phyloP scores from a whole-genome alignment of 2,888 invertebrate species.

The Disparrhopalites patrizii region DNA sequence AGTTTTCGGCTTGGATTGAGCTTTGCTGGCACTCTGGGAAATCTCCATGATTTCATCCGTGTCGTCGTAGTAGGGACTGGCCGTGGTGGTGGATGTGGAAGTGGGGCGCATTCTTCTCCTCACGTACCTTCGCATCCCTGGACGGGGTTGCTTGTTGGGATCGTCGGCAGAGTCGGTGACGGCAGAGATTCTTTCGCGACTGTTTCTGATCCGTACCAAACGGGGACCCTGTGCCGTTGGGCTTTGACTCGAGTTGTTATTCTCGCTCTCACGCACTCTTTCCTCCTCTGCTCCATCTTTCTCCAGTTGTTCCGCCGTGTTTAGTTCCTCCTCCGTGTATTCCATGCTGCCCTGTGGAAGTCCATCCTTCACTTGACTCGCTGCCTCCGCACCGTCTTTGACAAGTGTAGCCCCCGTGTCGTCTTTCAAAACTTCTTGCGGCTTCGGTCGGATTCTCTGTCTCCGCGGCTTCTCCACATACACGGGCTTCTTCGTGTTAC shows the following conservation, averaged over 20 bases:
- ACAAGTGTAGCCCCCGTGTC: too few relatives aligned
- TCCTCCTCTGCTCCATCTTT: not conserved
- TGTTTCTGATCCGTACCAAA: conserved; percentile 7
- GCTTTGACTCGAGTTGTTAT: too few relatives aligned
- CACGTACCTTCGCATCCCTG: conserved; percentile 7
- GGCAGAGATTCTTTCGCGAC: conserved; percentile 7
- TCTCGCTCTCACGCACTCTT: too few relatives aligned
- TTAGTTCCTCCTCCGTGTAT: not conserved
- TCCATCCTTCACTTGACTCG: too few relatives aligned
- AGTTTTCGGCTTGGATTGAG: not conserved
- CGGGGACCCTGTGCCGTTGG: not conserved
- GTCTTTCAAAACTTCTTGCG: too few relatives aligned
- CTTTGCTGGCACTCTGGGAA: not conserved
- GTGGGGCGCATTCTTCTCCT: conserved; percentile 6
- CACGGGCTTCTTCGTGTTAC: conserved; percentile 20
- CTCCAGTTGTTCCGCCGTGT: not conserved
- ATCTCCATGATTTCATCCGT: conserved; percentile 15
- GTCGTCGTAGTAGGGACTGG: conserved; percentile 9
- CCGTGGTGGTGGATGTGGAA: not conserved
- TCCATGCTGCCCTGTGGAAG: too few relatives aligned
- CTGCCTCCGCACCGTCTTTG: too few relatives aligned
- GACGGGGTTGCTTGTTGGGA: not conserved
- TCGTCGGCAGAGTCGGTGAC: not conserved
- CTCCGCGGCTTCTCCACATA: conserved; percentile 27
- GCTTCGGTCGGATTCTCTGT: not conserved